Percentiles rank a stretch among this genome's conserved stretches.
Conservation (phyloP, 1,140 invertebrate species). For the Cotesia chilonis region DNA sequence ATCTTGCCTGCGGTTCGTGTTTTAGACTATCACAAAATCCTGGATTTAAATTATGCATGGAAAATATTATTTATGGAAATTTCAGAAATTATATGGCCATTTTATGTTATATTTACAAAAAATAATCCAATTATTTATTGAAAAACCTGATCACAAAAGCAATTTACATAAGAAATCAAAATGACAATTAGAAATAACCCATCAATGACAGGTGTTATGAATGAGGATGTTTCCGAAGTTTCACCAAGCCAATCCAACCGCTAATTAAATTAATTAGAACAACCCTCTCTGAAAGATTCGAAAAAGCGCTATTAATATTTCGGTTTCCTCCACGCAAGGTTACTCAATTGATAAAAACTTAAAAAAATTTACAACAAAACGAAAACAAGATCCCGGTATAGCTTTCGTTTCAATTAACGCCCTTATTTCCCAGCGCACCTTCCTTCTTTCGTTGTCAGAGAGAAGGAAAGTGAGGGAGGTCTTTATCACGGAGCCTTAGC, state of each 20-base stretch:
- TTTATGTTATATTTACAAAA: background rate
- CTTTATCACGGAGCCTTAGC: conserved; percentile 35
- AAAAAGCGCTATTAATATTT: background rate
- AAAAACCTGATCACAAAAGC: background rate
- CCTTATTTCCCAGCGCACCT: conserved; percentile 12
- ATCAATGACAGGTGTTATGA: conserved; percentile 58
- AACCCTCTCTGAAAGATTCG: conserved; percentile 26
- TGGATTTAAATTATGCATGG: background rate
- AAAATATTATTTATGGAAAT: background rate
- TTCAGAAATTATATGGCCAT: background rate
- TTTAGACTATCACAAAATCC: background rate
- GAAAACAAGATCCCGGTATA: conserved; percentile 11
- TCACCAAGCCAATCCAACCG: conserved; percentile 49
- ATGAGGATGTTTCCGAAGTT: conserved; percentile 58
- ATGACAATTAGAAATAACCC: conserved; percentile 6
- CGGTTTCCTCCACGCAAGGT: background rate
- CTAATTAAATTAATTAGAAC: conserved; percentile 64
- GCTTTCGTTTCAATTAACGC: conserved; percentile 43
- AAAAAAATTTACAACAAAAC: background rate
- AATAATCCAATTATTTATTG: background rate
- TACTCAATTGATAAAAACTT: background rate
- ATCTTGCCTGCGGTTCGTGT: conserved; percentile 26
- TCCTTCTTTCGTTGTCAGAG: conserved; percentile 26
- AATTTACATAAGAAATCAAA: conserved; percentile 43
- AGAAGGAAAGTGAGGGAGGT: conserved; percentile 24